phyloP scores from a whole-genome alignment of 2,888 invertebrate genomes.

The Calameuta pallipes region DNA sequence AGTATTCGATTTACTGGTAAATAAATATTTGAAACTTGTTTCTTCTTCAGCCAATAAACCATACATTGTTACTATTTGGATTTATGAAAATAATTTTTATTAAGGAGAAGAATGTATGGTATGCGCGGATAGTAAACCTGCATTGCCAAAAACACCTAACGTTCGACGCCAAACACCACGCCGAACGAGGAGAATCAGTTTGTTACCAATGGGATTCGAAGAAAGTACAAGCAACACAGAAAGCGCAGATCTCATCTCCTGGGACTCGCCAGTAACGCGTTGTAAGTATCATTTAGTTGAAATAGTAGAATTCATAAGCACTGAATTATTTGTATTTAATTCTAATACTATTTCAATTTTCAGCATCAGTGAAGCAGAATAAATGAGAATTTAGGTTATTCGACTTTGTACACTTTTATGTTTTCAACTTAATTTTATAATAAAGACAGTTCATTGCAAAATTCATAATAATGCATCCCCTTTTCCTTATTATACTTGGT shows the following conservation, averaged over 20 bases:
- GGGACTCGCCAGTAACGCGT: slow-evolving; percentile 22
- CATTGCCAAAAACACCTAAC: slow-evolving; percentile 37
- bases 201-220: not conserved
- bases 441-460: not conserved
- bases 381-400: not conserved
- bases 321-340: not conserved
- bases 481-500: not conserved
- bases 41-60: slow-evolving; percentile 11
- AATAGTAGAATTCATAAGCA: not conserved
- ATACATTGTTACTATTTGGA: slow-evolving; percentile 5
- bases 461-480: not conserved
- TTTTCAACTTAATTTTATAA: not conserved
- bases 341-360: not conserved
- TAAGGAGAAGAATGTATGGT: slow-evolving; percentile 34
- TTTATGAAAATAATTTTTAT: slow-evolving; percentile 14
- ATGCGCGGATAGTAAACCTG: slow-evolving; percentile 28
- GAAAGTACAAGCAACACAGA: not conserved
- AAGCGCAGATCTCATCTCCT: slow-evolving; percentile 24
- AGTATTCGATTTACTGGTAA: slow-evolving; percentile 41
- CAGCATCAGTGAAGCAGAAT: not conserved
- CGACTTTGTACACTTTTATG: not conserved
- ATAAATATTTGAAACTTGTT: slow-evolving; percentile 1
- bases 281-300: not conserved
- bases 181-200: not conserved
- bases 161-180: slow-evolving; percentile 14